phyloP scores from a whole-genome alignment of 2,113 vertebrate species.

The Percopsis transmontana region DNA sequence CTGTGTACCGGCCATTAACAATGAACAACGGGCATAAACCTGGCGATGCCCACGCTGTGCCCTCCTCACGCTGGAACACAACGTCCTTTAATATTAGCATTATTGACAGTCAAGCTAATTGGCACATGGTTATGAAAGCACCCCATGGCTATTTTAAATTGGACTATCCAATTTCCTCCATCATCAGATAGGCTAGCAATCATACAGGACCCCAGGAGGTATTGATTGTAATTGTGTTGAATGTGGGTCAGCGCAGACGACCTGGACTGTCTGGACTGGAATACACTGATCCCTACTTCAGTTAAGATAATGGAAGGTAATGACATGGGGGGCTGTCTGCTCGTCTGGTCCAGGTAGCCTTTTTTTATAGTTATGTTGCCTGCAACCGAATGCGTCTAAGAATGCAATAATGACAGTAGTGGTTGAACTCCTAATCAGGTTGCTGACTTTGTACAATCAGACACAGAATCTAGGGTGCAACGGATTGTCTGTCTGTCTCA shows the following conservation, averaged over 20 bases:
- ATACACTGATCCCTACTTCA: constrained; percentile 43
- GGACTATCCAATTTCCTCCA: constrained; percentile 62
- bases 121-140: constrained; percentile 62
- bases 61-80: constrained; percentile 51
- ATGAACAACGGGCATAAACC: constrained; percentile 54
- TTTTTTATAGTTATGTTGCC: constrained; percentile 14
- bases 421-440: background rate
- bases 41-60: constrained; percentile 39
- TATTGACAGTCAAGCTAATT: constrained; percentile 74
- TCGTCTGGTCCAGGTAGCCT: constrained; percentile 10
- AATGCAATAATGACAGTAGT: background rate
- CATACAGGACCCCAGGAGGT: constrained; percentile 45
- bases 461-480: background rate
- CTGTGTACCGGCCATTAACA: constrained; percentile 63
- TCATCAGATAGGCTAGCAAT: constrained; percentile 43
- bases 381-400: background rate
- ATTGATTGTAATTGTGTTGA: constrained; percentile 68
- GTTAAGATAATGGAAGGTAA: constrained; percentile 42
- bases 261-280: constrained; percentile 61
- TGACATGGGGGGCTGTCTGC: constrained; percentile 19
- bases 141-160: constrained; percentile 67
- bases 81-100: constrained; percentile 65
- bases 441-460: background rate
- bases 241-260: constrained; percentile 61
- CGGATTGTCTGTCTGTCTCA: background rate